These are phyloP conservation scores for Nycticebus coucang DNA, from an alignment of 2,113 vertebrate species.

Conservation along the genomic window DNA sequence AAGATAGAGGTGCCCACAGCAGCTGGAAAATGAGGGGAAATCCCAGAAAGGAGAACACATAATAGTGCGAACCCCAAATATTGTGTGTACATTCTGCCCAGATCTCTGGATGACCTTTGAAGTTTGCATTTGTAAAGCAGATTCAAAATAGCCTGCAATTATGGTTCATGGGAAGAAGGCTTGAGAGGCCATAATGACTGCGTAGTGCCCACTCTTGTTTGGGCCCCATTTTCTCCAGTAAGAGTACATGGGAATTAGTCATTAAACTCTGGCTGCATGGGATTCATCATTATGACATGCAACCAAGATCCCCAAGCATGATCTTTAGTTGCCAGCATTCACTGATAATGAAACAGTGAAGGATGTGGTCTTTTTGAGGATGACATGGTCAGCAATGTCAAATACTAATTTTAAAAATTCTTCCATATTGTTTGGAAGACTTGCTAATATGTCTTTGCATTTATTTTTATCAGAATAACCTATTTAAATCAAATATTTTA, in stretches of 20 bases:
- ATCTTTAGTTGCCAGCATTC: not conserved
- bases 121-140: not conserved
- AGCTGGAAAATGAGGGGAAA: too few species aligned
- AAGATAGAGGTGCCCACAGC: too few species aligned
- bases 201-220: not conserved
- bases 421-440: not conserved
- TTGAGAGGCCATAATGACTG: not conserved
- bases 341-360: not conserved
- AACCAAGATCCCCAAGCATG: not conserved
- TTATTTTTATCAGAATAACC: not conserved
- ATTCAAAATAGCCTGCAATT: not conserved
- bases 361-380: not conserved
- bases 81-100: too few species aligned
- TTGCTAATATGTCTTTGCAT: not conserved
- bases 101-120: too few species aligned
- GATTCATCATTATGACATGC: too few species aligned
- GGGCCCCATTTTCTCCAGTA: not conserved
- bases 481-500: not conserved
- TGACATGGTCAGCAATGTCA: not conserved
- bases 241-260: not conserved
- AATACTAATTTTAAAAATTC: slow-evolving; percentile 1
- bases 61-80: too few species aligned
- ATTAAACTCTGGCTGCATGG: not conserved
- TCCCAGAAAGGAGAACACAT: too few species aligned
- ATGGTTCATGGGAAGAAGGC: not conserved